phyloP scores from a whole-genome alignment of 2,113 vertebrate species.

The Larimichthys crocea region DNA sequence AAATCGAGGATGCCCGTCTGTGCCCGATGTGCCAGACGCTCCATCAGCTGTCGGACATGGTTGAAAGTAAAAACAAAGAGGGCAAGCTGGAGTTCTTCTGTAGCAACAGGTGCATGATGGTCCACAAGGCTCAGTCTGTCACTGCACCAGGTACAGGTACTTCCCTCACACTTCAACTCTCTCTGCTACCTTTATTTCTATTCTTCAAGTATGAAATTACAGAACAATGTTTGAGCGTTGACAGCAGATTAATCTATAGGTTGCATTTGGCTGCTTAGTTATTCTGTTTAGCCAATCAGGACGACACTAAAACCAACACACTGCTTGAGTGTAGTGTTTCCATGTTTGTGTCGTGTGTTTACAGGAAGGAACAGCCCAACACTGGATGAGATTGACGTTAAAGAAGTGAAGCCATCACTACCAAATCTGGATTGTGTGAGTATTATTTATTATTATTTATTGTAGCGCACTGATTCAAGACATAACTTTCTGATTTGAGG shows the following conservation, averaged over 20 bases:
- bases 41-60: constrained; percentile 67
- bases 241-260: not conserved
- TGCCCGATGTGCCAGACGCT: constrained; percentile 53
- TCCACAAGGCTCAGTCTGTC: constrained; percentile 15
- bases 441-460: not conserved
- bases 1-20: not conserved
- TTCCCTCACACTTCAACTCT: not conserved
- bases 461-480: not conserved
- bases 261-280: not conserved
- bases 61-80: constrained; percentile 18
- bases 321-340: no score
- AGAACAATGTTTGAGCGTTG: not conserved
- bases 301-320: no score
- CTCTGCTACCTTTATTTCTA: not conserved
- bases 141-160: constrained; percentile 25
- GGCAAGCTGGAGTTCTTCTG: constrained; percentile 64
- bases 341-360: not conserved
- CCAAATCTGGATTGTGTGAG: not conserved
- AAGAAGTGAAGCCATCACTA: constrained; percentile 26
- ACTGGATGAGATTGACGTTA: not conserved
- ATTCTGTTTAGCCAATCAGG: not conserved
- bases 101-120: constrained; percentile 66
- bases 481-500: not conserved
- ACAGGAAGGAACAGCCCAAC: constrained; percentile 1
- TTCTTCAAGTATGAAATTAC: not conserved